These are phyloP conservation scores for Drosophila rufa DNA, from an alignment of 1,140 invertebrate genomes.

Conservation along the genomic window DNA sequence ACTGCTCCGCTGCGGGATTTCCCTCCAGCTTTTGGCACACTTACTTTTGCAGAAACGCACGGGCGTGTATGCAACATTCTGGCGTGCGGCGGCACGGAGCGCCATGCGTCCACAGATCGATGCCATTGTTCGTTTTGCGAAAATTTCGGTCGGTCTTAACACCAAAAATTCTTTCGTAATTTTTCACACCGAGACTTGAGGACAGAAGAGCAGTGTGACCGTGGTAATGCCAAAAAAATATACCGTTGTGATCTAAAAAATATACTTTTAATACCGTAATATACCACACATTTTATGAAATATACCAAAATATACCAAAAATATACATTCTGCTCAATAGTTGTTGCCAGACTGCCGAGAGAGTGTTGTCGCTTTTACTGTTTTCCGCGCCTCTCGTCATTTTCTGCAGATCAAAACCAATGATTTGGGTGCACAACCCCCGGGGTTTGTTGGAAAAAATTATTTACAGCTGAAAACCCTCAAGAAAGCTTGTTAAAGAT, in stretches of 20 bases:
- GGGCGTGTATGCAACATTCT: constrained; percentile 85
- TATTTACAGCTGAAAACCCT: too few relatives aligned
- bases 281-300: too few relatives aligned
- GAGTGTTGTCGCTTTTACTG: too few relatives aligned
- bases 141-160: constrained; percentile 72
- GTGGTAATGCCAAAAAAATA: not conserved
- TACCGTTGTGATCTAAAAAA: not conserved
- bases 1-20: constrained; percentile 5
- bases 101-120: constrained; percentile 86
- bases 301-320: too few relatives aligned
- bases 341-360: too few relatives aligned
- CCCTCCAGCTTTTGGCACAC: constrained; percentile 31
- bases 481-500: too few relatives aligned
- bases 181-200: constrained; percentile 71
- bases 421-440: too few relatives aligned
- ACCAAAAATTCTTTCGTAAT: constrained; percentile 79
- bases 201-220: constrained; percentile 23
- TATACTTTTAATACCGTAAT: too few relatives aligned
- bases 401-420: too few relatives aligned
- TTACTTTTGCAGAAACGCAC: constrained; percentile 86
- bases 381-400: too few relatives aligned
- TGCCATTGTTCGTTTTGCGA: constrained; percentile 86
- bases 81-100: constrained; percentile 85
- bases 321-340: too few relatives aligned
- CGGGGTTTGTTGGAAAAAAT: too few relatives aligned